These are phyloP conservation scores for Neria commutata DNA, from an alignment of 2,888 invertebrate species.

Conservation along the genomic window DNA sequence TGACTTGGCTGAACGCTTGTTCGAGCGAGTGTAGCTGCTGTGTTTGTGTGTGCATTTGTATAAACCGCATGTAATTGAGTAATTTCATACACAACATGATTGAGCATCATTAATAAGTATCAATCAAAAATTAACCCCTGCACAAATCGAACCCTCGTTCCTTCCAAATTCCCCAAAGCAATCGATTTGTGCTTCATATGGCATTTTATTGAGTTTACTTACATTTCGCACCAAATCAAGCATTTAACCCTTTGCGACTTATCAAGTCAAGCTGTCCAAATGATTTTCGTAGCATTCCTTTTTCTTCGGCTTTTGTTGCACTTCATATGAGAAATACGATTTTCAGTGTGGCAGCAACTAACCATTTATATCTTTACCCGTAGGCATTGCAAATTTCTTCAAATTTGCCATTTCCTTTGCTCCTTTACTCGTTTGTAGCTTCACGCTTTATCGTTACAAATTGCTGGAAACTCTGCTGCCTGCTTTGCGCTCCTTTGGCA, in stretches of 20 bases:
- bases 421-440: conserved; percentile 33
- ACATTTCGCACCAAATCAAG: conserved; percentile 27
- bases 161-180: neutral
- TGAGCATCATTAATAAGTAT: conserved; percentile 7
- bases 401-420: conserved; percentile 20
- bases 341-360: too few relatives aligned
- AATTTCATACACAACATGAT: conserved; percentile 43
- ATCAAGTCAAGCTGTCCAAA: neutral
- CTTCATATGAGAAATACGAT: too few relatives aligned
- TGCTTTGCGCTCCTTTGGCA: conserved; percentile 38
- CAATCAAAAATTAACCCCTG: neutral
- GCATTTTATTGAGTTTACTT: too few relatives aligned
- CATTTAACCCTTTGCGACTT: conserved; percentile 37
- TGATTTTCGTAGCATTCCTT: neutral
- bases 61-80: conserved; percentile 50
- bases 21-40: neutral
- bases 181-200: conserved; percentile 27
- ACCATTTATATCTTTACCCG: too few relatives aligned
- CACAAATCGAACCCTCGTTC: conserved; percentile 17
- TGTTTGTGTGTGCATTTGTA: conserved; percentile 3
- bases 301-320: conserved; percentile 5
- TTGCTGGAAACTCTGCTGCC: conserved; percentile 39
- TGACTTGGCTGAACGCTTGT: too few relatives aligned
- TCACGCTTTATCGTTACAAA: conserved; percentile 51
- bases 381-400: conserved; percentile 45